These are phyloP conservation scores for Sylvicola cinctus DNA, from an alignment of 2,888 invertebrate genomes.

Conservation along the genomic window DNA sequence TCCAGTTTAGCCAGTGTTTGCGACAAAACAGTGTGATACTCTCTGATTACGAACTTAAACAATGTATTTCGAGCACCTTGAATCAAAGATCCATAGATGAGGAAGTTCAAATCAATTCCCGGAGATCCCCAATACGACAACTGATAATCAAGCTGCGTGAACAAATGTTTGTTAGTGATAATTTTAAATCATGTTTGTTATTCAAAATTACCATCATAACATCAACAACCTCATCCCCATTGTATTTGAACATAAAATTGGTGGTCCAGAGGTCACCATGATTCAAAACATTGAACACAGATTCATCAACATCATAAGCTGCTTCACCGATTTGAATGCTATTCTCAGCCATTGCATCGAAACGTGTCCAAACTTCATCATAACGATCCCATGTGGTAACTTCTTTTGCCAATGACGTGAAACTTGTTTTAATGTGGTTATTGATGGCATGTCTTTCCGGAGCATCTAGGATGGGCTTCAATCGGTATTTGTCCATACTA, in stretches of 20 bases:
- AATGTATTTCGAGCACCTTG: conserved; percentile 21
- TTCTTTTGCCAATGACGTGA: conserved; percentile 16
- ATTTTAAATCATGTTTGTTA: background rate
- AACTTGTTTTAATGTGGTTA: background rate
- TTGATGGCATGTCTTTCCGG: conserved; percentile 16
- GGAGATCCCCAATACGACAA: conserved; percentile 22
- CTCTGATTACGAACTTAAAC: conserved; percentile 18
- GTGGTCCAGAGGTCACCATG: conserved; percentile 22
- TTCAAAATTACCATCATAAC: conserved; percentile 18
- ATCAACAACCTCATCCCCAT: conserved; percentile 18
- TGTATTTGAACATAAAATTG: conserved; percentile 20
- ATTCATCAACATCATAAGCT: conserved; percentile 16
- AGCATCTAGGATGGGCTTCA: conserved; percentile 21
- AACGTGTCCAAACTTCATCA: conserved; percentile 22
- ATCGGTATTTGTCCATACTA: conserved; percentile 18
- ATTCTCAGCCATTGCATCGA: conserved; percentile 18
- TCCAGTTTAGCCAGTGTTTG: conserved; percentile 17
- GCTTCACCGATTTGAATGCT: conserved; percentile 16
- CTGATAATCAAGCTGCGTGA: conserved; percentile 19
- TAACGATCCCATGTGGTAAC: conserved; percentile 20
- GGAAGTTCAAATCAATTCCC: conserved; percentile 21
- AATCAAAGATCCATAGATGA: conserved; percentile 20
- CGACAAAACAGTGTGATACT: conserved; percentile 18
- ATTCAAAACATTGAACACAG: conserved; percentile 19
- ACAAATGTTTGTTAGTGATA: background rate